A percentile compares a stretch with the other conserved stretches of the same genome.
phyloP scores from a whole-genome alignment of 2,797 vertebrate genomes.

The Sardinella longiceps region DNA sequence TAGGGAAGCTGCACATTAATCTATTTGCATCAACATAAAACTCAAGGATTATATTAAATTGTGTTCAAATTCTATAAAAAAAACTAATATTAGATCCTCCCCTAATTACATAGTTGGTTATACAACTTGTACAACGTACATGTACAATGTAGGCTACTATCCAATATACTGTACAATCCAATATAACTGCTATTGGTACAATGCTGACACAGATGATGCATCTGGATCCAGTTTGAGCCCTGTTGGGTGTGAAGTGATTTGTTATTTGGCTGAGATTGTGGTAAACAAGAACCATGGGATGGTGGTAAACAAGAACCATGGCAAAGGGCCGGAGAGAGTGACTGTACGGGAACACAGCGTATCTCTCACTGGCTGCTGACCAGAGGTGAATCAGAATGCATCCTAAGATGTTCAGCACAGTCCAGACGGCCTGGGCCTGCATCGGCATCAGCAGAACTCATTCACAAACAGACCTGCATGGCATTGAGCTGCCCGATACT shows the following conservation, averaged over 20 bases:
- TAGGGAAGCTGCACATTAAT: neutral
- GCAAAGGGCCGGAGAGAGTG: neutral
- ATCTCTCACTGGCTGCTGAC: neutral
- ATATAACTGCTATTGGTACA: neutral
- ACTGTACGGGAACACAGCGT: neutral
- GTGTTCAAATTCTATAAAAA: neutral
- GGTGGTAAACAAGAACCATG: neutral
- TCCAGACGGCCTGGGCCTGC: neutral
- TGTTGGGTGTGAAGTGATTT: neutral
- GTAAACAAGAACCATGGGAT: neutral
- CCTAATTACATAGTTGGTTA: neutral
- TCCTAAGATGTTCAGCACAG: neutral
- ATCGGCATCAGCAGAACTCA: neutral
- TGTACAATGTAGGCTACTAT: neutral
- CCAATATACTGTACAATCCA: too few species aligned
- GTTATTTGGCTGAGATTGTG: neutral
- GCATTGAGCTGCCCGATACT: neutral
- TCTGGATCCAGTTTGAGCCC: neutral
- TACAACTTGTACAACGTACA: too few species aligned
- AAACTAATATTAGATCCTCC: neutral
- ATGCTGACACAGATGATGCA: neutral
- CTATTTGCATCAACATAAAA: neutral
- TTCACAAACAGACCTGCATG: constrained; percentile 1
- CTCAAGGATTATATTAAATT: neutral
- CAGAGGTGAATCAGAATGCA: neutral